phyloP scores from a whole-genome alignment of 2,797 vertebrate species.

The Rhynchonycteris naso region DNA sequence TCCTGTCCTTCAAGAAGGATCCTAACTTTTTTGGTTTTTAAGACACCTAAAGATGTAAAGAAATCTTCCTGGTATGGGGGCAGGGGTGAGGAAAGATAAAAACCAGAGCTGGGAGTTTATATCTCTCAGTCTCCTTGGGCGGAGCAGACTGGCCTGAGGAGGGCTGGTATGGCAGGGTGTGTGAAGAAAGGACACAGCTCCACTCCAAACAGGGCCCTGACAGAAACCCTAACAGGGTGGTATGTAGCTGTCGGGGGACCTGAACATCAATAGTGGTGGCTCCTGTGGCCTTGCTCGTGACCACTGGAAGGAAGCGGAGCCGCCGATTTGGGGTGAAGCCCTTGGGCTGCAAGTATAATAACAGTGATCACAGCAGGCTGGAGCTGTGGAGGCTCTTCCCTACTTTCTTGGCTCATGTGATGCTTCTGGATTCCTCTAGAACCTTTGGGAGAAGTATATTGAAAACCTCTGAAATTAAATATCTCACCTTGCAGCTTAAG shows the following conservation, averaged over 20 bases:
- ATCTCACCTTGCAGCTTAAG: background rate
- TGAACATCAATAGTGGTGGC: background rate
- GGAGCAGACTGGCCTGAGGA: background rate
- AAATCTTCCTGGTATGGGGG: background rate
- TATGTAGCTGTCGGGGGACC: fast-evolving
- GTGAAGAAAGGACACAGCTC: background rate
- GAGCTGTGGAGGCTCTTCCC: background rate
- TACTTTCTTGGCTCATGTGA: background rate
- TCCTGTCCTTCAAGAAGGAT: background rate
- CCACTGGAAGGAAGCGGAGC: background rate
- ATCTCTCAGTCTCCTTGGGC: background rate
- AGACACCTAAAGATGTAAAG: background rate
- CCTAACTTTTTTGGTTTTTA: background rate
- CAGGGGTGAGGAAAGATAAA: background rate
- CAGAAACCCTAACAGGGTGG: background rate
- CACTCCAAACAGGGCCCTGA: background rate
- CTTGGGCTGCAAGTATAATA: background rate
- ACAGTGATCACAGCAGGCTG: background rate
- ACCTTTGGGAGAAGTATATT: background rate
- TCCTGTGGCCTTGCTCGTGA: background rate
- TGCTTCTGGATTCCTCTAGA: background rate
- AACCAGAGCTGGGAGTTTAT: background rate
- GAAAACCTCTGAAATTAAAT: background rate
- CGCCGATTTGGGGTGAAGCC: background rate
- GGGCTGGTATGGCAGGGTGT: no score